A percentile compares a stretch with the other conserved stretches of the same genome.
Conservation (phyloP, 1,140 invertebrate genomes). For the Drosophila ogumai region DNA sequence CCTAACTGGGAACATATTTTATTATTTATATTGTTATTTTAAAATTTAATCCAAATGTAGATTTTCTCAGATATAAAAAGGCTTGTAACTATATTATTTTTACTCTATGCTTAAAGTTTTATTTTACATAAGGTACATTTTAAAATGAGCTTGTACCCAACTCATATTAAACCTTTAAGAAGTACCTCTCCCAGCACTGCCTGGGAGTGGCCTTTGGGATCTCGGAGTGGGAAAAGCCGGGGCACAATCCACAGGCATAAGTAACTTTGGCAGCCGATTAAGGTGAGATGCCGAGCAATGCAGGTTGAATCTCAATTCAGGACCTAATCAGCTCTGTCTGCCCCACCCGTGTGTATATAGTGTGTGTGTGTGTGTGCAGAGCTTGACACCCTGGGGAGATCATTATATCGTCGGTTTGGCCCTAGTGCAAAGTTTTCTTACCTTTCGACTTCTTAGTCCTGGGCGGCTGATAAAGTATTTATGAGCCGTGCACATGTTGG, state of each 20-base stretch:
- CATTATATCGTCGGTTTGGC: slow-evolving; percentile 77
- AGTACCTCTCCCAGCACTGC: slow-evolving; percentile 2
- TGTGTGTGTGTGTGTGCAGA: slow-evolving; percentile 1
- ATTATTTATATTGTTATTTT: not conserved
- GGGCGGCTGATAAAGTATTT: slow-evolving; percentile 75
- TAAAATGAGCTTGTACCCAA: not conserved
- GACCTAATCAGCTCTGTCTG: slow-evolving; percentile 60
- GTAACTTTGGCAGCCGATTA: slow-evolving; percentile 83
- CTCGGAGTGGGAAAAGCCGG: slow-evolving; percentile 8
- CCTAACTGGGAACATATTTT: not conserved
- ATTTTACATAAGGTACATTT: not conserved
- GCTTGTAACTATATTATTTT: not conserved
- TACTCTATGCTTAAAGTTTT: not conserved
- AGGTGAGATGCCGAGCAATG: slow-evolving; percentile 77
- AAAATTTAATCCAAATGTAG: not conserved
- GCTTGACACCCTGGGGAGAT: slow-evolving; percentile 71
- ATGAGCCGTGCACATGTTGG: slow-evolving; percentile 60
- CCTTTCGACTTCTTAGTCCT: slow-evolving; percentile 62
- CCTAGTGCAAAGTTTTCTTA: slow-evolving; percentile 59
- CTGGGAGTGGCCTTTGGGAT: not conserved
- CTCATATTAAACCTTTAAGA: not conserved
- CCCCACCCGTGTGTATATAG: slow-evolving; percentile 2
- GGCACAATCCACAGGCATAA: slow-evolving; percentile 64
- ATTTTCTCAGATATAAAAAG: too few species aligned
- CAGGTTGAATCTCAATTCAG: slow-evolving; percentile 75